phyloP scores from a whole-genome alignment of 2,113 vertebrate genomes.

The Galeopterus variegatus region DNA sequence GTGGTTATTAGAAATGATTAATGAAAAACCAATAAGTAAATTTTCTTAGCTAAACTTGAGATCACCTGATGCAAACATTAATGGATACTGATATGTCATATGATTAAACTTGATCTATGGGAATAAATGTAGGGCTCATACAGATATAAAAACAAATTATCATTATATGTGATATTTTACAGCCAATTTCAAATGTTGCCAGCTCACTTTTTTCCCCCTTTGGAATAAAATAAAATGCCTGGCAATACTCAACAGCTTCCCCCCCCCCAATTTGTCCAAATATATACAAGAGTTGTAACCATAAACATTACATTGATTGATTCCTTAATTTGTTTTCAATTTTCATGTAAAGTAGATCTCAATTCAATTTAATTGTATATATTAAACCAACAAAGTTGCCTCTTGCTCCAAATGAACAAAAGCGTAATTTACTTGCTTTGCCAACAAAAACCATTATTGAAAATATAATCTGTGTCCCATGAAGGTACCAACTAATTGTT shows the following conservation, averaged over 20 bases:
- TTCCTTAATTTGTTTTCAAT: conserved; percentile 72
- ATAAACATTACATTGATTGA: conserved; percentile 68
- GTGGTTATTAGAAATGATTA: conserved; percentile 7
- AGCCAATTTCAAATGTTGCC: conserved; percentile 48
- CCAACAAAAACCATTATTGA: conserved; percentile 49
- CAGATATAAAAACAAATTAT: conserved; percentile 50
- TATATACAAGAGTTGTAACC: neutral
- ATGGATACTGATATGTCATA: neutral
- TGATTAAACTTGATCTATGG: conserved; percentile 20
- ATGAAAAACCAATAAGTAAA: conserved; percentile 13
- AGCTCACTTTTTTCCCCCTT: neutral
- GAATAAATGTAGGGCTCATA: neutral
- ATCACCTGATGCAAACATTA: neutral
- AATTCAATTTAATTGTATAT: conserved; percentile 69
- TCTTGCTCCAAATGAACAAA: conserved; percentile 72
- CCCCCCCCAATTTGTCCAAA: conserved; percentile 12
- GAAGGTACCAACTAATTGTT: neutral
- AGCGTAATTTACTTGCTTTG: conserved; percentile 62
- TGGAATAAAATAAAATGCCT: conserved; percentile 55
- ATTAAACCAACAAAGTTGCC: conserved; percentile 62
- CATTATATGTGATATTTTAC: conserved; percentile 44
- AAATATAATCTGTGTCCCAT: conserved; percentile 33
- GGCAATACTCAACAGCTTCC: conserved; percentile 23
- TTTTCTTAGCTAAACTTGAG: neutral
- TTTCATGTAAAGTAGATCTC: conserved; percentile 79